These are phyloP conservation scores for Oreochromis mossambicus DNA, from an alignment of 2,797 vertebrate genomes.

Conservation along the genomic window DNA sequence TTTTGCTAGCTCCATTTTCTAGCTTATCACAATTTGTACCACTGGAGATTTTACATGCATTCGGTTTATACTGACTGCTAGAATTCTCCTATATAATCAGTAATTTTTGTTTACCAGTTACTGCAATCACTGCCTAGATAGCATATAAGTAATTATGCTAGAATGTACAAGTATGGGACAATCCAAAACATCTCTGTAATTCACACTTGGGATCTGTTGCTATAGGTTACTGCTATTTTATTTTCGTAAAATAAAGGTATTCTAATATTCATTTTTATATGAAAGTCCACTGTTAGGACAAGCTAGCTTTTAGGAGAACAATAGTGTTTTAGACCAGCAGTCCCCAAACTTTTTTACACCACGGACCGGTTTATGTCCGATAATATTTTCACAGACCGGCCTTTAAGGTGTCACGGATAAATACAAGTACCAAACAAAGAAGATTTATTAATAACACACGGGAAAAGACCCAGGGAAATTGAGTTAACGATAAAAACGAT, in stretches of 20 bases:
- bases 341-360: not conserved
- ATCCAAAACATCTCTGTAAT: not conserved
- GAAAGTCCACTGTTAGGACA: not conserved
- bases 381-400: not conserved
- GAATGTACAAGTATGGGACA: not conserved
- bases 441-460: not conserved
- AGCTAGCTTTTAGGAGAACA: not conserved
- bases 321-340: not conserved
- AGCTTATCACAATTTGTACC: not conserved
- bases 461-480: not conserved
- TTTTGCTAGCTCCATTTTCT: not conserved
- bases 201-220: not conserved
- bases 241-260: not conserved
- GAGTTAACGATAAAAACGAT: fast-evolving
- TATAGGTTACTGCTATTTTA: not conserved
- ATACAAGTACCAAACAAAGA: not conserved
- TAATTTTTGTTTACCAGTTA: not conserved
- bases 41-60: not conserved
- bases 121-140: not conserved
- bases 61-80: not conserved
- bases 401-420: not conserved
- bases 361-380: not conserved
- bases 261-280: not conserved
- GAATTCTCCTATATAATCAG: not conserved
- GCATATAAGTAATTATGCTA: not conserved